A percentile compares a stretch with the other conserved stretches of the same genome.
These are phyloP conservation scores for Hipparchia sbordonii DNA, from an alignment of 2,888 invertebrate species.

Conservation along the genomic window DNA sequence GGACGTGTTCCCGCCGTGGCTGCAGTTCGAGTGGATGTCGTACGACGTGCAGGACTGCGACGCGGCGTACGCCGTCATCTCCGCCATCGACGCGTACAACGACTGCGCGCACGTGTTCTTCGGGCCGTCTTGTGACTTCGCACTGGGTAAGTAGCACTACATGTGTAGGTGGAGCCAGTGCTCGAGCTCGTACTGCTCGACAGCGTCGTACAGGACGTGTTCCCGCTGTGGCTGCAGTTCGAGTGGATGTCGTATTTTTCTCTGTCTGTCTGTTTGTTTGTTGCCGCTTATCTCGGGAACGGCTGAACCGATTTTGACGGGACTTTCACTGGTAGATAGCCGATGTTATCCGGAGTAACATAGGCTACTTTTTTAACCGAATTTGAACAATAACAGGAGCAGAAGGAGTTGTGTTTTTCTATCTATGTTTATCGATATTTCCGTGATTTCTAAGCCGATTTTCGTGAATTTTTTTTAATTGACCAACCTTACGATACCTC, in stretches of 20 bases:
- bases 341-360: too few relatives aligned
- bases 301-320: too few relatives aligned
- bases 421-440: too few relatives aligned
- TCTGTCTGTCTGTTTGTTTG: too few relatives aligned
- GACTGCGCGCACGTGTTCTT: constrained; percentile 90
- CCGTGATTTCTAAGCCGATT: too few relatives aligned
- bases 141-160: constrained; percentile 85
- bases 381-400: too few relatives aligned
- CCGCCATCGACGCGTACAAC: constrained; percentile 87
- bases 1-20: constrained; percentile 81
- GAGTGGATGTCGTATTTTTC: constrained; percentile 79
- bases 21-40: constrained; percentile 83
- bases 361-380: too few relatives aligned
- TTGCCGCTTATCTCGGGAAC: too few relatives aligned
- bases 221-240: constrained; percentile 84
- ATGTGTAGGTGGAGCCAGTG: constrained; percentile 82
- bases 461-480: too few relatives aligned
- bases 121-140: constrained; percentile 92
- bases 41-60: constrained; percentile 88
- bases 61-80: constrained; percentile 87
- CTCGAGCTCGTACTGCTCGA: constrained; percentile 84
- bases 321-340: too few relatives aligned
- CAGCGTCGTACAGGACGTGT: constrained; percentile 72
- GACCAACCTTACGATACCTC: too few relatives aligned
- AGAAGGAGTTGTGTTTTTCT: too few relatives aligned